Evolutionary conservation across 2,113 vertebrate species (phyloP).

Genomic region (Antechinus flavipes): DNA sequence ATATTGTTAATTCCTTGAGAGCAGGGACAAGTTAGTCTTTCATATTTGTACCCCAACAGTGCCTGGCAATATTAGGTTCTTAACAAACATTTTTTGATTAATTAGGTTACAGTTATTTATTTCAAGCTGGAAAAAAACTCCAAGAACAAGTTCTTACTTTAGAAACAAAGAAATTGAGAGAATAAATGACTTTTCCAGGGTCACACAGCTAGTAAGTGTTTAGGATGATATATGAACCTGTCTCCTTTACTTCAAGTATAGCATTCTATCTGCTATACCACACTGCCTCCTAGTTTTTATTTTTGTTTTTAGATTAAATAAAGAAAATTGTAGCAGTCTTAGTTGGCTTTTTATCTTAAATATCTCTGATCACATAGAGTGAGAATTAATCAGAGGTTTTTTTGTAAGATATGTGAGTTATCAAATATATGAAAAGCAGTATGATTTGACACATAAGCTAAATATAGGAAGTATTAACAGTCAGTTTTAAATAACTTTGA

Average conservation of each 20-base stretch:
- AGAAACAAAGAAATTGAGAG: background rate
- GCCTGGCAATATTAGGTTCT: background rate
- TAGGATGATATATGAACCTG: background rate
- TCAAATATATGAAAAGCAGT: conserved; percentile 73
- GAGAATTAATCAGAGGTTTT: conserved; percentile 55
- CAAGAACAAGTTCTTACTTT: background rate
- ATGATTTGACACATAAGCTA: conserved; percentile 70
- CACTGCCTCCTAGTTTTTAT: background rate
- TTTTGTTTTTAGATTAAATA: background rate
- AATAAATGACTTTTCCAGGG: background rate
- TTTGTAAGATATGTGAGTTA: conserved; percentile 61
- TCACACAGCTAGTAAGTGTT: background rate
- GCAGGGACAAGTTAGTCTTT: background rate
- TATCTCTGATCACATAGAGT: background rate
- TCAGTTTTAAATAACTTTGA: conserved; percentile 74
- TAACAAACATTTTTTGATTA: background rate
- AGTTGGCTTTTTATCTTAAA: background rate
- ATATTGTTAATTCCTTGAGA: background rate
- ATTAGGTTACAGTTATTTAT: background rate
- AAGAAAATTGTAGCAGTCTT: background rate
- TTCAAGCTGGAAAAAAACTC: background rate
- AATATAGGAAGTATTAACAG: conserved; percentile 74
- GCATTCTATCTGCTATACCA: background rate
- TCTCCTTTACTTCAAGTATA: background rate
- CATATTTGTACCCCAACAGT: background rate